Conservation (phyloP, 2,888 invertebrate genomes). For the Hemaris fuciformis region DNA sequence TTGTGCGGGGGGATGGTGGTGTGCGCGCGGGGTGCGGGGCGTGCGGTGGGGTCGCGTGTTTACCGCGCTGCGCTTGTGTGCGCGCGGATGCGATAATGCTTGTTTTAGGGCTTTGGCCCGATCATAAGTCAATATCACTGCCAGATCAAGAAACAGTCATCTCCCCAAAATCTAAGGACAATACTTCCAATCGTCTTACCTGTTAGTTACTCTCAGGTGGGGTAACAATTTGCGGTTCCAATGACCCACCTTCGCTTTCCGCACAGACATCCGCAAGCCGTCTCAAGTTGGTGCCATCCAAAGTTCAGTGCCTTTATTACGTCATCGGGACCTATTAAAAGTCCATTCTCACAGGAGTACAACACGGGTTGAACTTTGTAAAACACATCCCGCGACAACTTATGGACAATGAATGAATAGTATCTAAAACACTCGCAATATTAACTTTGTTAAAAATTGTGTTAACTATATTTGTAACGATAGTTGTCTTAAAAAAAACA, state of each 20-base stretch:
- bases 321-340: not conserved
- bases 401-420: too few relatives aligned
- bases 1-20: slow-evolving; percentile 55
- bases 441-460: too few relatives aligned
- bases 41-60: slow-evolving; percentile 58
- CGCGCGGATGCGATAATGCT: slow-evolving; percentile 67
- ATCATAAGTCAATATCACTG: slow-evolving; percentile 75
- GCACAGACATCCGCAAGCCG: not conserved
- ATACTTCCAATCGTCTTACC: too few relatives aligned
- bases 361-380: not conserved
- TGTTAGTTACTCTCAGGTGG: not conserved
- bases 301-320: not conserved
- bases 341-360: not conserved
- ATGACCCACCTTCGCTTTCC: not conserved
- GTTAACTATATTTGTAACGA: too few relatives aligned
- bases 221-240: not conserved
- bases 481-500: too few relatives aligned
- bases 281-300: not conserved
- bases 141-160: not conserved
- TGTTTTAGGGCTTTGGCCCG: slow-evolving; percentile 77
- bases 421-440: not conserved
- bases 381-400: not conserved
- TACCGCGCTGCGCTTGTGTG: slow-evolving; percentile 65
- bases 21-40: slow-evolving; percentile 49
- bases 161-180: not conserved